phyloP scores from a whole-genome alignment of 2,888 invertebrate genomes.

The Dicyrtomina minuta region DNA sequence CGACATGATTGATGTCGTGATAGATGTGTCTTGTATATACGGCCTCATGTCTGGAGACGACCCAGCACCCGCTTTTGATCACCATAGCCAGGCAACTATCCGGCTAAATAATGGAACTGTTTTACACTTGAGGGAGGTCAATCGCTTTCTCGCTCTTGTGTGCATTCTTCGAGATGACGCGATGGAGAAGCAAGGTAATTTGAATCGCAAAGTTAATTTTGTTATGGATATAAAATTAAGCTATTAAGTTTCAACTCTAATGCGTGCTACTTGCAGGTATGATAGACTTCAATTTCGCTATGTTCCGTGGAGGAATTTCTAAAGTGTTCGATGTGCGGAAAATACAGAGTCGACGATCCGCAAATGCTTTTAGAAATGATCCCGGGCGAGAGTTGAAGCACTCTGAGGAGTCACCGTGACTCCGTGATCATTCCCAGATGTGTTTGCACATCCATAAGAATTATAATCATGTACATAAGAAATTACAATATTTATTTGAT shows the following conservation, averaged over 20 bases:
- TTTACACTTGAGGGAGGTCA: conserved; percentile 94
- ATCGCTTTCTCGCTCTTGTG: conserved; percentile 92
- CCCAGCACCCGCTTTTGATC: conserved; percentile 87
- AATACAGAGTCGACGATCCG: conserved; percentile 35
- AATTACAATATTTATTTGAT: too few species aligned
- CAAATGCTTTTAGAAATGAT: conserved; percentile 16
- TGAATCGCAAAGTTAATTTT: too few species aligned
- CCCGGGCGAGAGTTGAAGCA: conserved; percentile 13
- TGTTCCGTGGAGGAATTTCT: conserved; percentile 94
- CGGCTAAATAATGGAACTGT: conserved; percentile 96
- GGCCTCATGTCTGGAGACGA: conserved; percentile 73
- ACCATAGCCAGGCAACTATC: conserved; percentile 90
- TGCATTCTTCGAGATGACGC: conserved; percentile 97
- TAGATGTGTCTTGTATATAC: conserved; percentile 98
- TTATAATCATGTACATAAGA: too few species aligned
- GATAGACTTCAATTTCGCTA: conserved; percentile 97
- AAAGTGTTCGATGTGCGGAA: conserved; percentile 78
- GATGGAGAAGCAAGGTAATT: conserved; percentile 94
- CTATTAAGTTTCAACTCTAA: too few species aligned
- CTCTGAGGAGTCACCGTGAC: conserved; percentile 64
- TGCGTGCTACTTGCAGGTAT: conserved; percentile 68
- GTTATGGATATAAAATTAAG: too few species aligned
- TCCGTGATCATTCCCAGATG: conserved; percentile 63
- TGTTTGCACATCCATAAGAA: conserved; percentile 99
- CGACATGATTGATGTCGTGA: conserved; percentile 99